phyloP scores from a whole-genome alignment of 2,113 vertebrate genomes.

The Heteronetta atricapilla region DNA sequence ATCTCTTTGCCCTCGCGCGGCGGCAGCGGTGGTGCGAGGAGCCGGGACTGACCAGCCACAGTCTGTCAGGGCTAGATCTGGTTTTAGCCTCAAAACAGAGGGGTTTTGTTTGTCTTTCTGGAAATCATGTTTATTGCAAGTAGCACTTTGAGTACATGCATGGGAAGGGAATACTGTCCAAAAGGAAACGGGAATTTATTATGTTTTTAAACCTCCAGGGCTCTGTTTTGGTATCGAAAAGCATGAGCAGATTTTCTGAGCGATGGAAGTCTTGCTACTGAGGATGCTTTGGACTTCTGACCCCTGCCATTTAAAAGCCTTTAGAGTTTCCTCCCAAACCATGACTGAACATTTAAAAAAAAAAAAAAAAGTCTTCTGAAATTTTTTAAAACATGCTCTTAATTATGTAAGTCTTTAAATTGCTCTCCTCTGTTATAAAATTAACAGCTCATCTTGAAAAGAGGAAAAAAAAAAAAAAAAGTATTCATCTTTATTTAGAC shows the following conservation, averaged over 20 bases:
- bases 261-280: not conserved
- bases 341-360: not conserved
- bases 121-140: not conserved
- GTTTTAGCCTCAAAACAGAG: not conserved
- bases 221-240: not conserved
- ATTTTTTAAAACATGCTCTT: not conserved
- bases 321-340: not conserved
- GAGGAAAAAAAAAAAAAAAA: not conserved
- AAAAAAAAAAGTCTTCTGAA: not conserved
- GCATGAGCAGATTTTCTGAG: not conserved
- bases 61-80: not conserved
- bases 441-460: slow-evolving; percentile 40
- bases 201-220: not conserved
- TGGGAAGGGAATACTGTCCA: not conserved
- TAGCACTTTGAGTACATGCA: not conserved
- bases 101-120: not conserved
- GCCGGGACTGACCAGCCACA: not conserved
- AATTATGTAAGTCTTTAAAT: slow-evolving; percentile 30
- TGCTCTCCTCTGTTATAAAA: slow-evolving; percentile 11
- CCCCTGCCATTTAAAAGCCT: not conserved
- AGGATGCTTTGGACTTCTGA: not conserved
- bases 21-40: not conserved
- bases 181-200: not conserved
- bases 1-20: not conserved
- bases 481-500: slow-evolving; percentile 34